Evolutionary conservation across 2,113 vertebrate genomes (phyloP).

Genomic region (Podocnemis expansa): DNA sequence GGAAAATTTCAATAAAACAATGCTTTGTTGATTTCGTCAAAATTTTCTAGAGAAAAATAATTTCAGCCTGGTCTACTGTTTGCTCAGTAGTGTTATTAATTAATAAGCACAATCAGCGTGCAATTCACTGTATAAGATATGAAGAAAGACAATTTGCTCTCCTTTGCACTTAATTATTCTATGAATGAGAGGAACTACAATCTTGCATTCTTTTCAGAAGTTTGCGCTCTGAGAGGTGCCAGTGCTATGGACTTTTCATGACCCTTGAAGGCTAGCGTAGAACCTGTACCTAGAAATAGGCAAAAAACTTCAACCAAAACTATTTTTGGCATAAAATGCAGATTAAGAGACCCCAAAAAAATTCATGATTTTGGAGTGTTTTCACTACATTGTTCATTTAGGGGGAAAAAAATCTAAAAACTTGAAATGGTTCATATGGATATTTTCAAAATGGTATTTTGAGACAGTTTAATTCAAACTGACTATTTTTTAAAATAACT

Average conservation of each 20-base stretch:
- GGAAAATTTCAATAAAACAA: not conserved
- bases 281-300: not conserved
- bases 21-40: not conserved
- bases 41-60: not conserved
- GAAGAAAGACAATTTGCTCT: not conserved
- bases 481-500: not conserved
- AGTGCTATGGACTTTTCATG: not conserved
- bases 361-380: not conserved
- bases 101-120: not conserved
- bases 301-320: not conserved
- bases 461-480: not conserved
- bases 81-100: fast-evolving
- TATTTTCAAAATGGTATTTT: not conserved
- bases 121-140: not conserved
- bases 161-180: not conserved
- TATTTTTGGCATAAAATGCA: not conserved
- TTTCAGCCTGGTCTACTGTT: not conserved
- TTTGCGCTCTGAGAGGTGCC: not conserved
- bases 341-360: not conserved
- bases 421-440: not conserved
- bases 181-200: not conserved
- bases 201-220: not conserved
- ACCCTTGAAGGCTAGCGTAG: not conserved
- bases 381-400: not conserved
- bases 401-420: not conserved